Evolutionary conservation across 2,797 vertebrate species (phyloP), one percentile per base, ranked within the genome.

Genomic region (Micromesistius poutassou): DNA sequence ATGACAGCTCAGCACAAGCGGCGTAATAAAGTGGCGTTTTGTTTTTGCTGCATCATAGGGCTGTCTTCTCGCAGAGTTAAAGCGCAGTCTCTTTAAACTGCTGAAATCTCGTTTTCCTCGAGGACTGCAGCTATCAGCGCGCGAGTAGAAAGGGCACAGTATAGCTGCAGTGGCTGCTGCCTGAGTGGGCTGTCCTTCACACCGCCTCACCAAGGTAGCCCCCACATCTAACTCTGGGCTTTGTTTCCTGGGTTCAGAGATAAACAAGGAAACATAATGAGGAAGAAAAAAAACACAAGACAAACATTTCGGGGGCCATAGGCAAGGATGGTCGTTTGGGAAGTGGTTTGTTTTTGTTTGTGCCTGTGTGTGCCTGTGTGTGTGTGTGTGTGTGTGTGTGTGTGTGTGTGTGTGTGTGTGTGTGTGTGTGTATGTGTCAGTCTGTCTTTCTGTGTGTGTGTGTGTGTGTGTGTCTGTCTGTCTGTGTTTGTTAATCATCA

Each of bases 41-140:
- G 77, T 87, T 82, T 79, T 76, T 82, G 80, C 78, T 78, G 78
- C 62, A 81, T 80, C 79, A 80, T 73, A 76, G 79, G 78, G 74
- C 71, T 82, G 8, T n/a, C 72, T 36, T 35, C 46, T 62, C 55
- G 50, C 76, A 89, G 89, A 83, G 81, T 86, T 89, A 83, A 75
- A 74, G 75, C 74, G 72, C 76, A 74, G 78, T 25, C 78, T 82
- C 83, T 84, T 90, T 62, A 91, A 93, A 92, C 80, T 93, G 92
- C 93, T 93, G 93, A 94, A 94, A 91, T 91, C 82, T 89, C n/a
- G 79, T 78, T 91, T 93, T 93, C 86, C 90, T 91, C 72, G 72
- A 91, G 86, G 87, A 91, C 92, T 92, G 94, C 93, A 90, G 90
- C 85, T 85, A 75, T 70, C 79, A 78, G 87, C 55, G 55, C n/a